These are phyloP conservation scores for Perccottus glenii DNA, from an alignment of 2,113 vertebrate species.

Conservation along the genomic window DNA sequence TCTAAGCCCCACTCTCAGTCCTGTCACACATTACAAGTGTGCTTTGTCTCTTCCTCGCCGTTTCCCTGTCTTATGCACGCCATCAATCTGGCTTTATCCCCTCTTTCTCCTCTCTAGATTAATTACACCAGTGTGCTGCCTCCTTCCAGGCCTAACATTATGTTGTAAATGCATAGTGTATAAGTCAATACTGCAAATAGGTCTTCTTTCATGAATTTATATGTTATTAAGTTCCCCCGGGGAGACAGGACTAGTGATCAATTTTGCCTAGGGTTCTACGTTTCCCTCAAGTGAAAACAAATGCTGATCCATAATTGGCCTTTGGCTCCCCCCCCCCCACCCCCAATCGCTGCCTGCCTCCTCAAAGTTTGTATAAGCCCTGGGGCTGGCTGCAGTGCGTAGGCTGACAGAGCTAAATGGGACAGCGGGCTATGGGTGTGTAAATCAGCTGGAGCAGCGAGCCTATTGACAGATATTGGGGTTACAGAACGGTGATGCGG, in stretches of 20 bases:
- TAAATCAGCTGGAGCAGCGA: constrained; percentile 52
- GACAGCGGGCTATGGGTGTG: constrained; percentile 39
- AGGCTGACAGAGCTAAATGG: constrained; percentile 64
- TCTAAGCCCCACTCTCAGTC: constrained; percentile 24
- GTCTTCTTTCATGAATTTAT: constrained; percentile 80
- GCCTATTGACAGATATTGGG: constrained; percentile 71
- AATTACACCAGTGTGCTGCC: constrained; percentile 71
- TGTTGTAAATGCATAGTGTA: constrained; percentile 80
- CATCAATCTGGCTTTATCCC: constrained; percentile 68
- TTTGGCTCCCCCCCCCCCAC: constrained; percentile 38
- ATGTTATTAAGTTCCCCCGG: constrained; percentile 75
- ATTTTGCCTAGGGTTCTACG: constrained; percentile 69
- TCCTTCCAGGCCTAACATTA: constrained; percentile 76
- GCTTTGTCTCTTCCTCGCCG: constrained; percentile 22
- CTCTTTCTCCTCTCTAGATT: constrained; percentile 67
- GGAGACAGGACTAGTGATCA: constrained; percentile 66
- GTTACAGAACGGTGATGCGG: constrained; percentile 66
- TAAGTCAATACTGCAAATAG: constrained; percentile 80
- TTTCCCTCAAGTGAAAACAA: constrained; percentile 78
- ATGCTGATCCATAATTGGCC: constrained; percentile 80
- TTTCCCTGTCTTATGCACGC: constrained; percentile 48
- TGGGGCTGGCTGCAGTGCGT: constrained; percentile 43
- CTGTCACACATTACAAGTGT: constrained; percentile 46
- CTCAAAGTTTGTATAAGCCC: constrained; percentile 65
- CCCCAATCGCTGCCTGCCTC: constrained; percentile 24